phyloP scores from a whole-genome alignment of 2,888 invertebrate genomes.

The Phanerotoma sp. region DNA sequence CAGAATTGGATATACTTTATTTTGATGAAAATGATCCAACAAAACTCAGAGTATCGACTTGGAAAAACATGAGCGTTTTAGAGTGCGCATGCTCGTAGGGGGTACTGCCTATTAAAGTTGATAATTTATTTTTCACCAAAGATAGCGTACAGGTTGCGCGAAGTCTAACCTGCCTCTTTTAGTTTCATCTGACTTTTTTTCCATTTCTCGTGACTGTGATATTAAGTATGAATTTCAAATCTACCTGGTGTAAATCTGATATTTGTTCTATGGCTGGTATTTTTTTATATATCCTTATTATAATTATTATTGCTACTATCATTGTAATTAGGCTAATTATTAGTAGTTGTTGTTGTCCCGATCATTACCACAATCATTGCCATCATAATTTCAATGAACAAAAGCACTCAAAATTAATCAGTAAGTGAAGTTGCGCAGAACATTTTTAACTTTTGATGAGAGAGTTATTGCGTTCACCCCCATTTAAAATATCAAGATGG shows the following conservation, averaged over 20 bases:
- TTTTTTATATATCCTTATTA: background rate
- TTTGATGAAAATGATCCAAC: slow-evolving; percentile 65
- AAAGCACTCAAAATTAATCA: too few relatives aligned
- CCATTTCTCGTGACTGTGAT: slow-evolving; percentile 37
- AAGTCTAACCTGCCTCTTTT: slow-evolving; percentile 2
- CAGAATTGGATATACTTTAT: slow-evolving; percentile 67
- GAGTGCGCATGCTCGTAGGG: slow-evolving; percentile 71
- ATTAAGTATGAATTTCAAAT: slow-evolving; percentile 31
- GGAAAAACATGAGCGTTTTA: slow-evolving; percentile 71
- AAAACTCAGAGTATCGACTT: slow-evolving; percentile 67
- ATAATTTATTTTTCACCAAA: background rate
- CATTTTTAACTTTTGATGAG: too few relatives aligned
- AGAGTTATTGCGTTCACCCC: too few relatives aligned
- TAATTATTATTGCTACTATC: background rate
- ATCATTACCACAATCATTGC: background rate
- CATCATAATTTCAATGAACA: too few relatives aligned
- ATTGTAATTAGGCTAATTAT: background rate
- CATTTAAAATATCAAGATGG: too few relatives aligned
- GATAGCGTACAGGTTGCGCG: background rate
- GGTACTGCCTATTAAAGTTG: background rate
- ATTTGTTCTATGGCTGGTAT: slow-evolving; percentile 3
- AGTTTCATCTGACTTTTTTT: slow-evolving; percentile 7
- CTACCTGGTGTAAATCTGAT: slow-evolving; percentile 1
- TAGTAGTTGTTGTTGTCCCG: background rate
- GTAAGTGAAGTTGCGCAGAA: too few relatives aligned